phyloP scores from a whole-genome alignment of 1,140 invertebrate species.

The Mycetomoellerius zeteki region DNA sequence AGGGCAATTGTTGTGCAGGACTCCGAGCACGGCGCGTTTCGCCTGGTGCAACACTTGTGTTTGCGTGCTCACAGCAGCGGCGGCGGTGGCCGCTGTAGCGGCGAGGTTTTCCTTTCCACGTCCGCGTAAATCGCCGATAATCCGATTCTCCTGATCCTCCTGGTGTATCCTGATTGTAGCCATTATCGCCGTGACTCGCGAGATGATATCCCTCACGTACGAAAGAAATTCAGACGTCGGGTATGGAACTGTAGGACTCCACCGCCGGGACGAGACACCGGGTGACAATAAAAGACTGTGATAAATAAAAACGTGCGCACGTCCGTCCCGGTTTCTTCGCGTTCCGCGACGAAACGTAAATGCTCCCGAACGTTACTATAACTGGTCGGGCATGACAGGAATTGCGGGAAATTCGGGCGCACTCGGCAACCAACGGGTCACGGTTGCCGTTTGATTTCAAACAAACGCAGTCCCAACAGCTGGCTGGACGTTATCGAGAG shows the following conservation, averaged over 20 bases:
- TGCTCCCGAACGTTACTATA: conserved; percentile 36
- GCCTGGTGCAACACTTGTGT: conserved; percentile 84
- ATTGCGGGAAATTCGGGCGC: conserved; percentile 51
- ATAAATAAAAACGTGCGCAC: conserved; percentile 55
- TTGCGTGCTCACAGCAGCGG: conserved; percentile 73
- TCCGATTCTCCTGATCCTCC: conserved; percentile 90
- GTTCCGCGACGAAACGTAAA: conserved; percentile 55
- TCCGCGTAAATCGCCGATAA: conserved; percentile 74
- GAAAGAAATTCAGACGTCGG: neutral
- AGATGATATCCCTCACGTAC: neutral
- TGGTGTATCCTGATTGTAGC: conserved; percentile 89
- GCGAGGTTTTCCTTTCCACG: conserved; percentile 85
- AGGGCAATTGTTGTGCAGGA: conserved; percentile 85
- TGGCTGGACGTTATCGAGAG: conserved; percentile 80
- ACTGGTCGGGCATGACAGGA: conserved; percentile 65
- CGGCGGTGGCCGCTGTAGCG: conserved; percentile 57
- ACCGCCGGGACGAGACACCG: neutral
- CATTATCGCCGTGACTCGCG: conserved; percentile 83
- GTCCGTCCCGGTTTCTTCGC: conserved; percentile 62
- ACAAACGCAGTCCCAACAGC: conserved; percentile 80
- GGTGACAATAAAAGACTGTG: neutral
- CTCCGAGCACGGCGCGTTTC: conserved; percentile 88
- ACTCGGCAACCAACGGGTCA: conserved; percentile 72
- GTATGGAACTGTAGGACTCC: neutral
- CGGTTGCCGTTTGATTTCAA: conserved; percentile 81